Evolutionary conservation across 2,113 vertebrate genomes (phyloP).

Genomic region (Sylvilagus bachmani): DNA sequence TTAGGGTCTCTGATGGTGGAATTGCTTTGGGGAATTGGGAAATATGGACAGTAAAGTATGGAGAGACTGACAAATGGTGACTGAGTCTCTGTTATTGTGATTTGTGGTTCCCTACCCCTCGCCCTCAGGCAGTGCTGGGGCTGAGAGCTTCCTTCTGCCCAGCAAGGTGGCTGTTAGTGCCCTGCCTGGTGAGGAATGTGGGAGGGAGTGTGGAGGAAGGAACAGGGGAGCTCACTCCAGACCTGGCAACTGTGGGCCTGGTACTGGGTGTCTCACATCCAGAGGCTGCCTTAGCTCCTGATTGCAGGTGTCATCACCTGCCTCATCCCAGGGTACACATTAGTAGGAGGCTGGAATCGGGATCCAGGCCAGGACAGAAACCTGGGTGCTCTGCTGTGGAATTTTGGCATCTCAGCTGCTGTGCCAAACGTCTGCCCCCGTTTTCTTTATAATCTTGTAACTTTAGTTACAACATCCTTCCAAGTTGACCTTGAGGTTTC

Average conservation of each 20-base stretch:
- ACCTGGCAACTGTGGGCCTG: background rate
- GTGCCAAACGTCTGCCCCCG: too few species aligned
- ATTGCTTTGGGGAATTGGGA: background rate
- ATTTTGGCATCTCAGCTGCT: too few species aligned
- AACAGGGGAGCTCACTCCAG: background rate
- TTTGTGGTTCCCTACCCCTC: background rate
- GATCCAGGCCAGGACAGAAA: too few species aligned
- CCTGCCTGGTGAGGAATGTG: background rate
- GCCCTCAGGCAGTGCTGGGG: background rate
- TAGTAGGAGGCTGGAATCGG: too few species aligned
- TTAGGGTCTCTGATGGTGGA: background rate
- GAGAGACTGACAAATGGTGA: background rate
- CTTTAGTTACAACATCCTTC: constrained; percentile 11
- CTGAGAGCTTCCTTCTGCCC: background rate
- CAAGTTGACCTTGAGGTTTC: background rate
- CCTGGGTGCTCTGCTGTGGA: too few species aligned
- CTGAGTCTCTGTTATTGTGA: background rate
- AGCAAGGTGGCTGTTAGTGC: background rate
- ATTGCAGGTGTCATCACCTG: too few species aligned
- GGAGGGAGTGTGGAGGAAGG: background rate
- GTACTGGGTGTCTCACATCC: background rate
- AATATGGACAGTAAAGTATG: constrained; percentile 28
- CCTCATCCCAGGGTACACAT: too few species aligned
- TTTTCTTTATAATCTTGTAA: background rate
- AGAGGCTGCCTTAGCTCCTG: too few species aligned